Conservation (phyloP, 1,140 invertebrate species). For the Monochamus saltuarius region DNA sequence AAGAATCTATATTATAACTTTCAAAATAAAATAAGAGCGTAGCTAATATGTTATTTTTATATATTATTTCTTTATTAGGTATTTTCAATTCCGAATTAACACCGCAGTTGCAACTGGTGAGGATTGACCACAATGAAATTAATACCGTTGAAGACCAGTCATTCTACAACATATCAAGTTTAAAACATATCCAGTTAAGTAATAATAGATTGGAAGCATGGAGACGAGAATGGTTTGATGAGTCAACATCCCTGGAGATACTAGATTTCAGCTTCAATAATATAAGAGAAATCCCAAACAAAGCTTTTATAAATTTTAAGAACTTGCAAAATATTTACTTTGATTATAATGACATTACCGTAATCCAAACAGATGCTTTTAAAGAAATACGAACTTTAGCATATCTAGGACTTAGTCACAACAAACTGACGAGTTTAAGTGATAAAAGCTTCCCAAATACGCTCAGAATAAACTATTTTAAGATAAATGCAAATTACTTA, state of each 20-base stretch:
- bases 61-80: too few species aligned
- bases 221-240: conserved; percentile 33
- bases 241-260: conserved; percentile 23
- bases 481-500: conserved; percentile 27
- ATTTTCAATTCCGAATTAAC: too few species aligned
- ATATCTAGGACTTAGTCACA: conserved; percentile 28
- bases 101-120: conserved; percentile 11
- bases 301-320: conserved; percentile 19
- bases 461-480: conserved; percentile 17
- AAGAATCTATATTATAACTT: too few species aligned
- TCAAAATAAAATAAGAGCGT: too few species aligned
- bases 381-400: conserved; percentile 18
- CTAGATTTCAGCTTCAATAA: conserved; percentile 27
- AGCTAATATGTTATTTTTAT: too few species aligned
- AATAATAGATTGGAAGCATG: conserved; percentile 28
- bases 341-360: conserved; percentile 25
- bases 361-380: conserved; percentile 26
- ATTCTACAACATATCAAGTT: conserved; percentile 21
- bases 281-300: conserved; percentile 27
- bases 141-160: conserved; percentile 23
- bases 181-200: conserved; percentile 17
- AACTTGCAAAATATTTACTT: conserved; percentile 25
- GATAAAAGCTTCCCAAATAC: conserved; percentile 29
- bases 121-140: conserved; percentile 27
- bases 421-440: conserved; percentile 23